Evolutionary conservation across 2,888 invertebrate genomes (phyloP).

Genomic region (Dascillus cervinus): DNA sequence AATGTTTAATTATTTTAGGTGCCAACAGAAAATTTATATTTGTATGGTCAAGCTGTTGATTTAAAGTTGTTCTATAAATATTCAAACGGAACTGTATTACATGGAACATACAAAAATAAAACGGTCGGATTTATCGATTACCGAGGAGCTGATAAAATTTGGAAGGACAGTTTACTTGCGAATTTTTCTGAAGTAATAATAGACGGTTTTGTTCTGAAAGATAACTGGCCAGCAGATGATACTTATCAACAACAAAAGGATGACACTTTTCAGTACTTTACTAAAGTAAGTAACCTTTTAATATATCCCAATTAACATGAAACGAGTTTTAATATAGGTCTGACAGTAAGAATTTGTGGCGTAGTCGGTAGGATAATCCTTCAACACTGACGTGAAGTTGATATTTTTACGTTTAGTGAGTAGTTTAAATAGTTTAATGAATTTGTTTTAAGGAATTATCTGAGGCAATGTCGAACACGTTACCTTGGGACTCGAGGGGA

Average conservation of each 20-base stretch:
- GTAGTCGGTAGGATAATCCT: too few species aligned
- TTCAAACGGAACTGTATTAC: conserved; percentile 16
- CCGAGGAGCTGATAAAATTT: conserved; percentile 11
- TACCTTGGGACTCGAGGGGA: conserved; percentile 46
- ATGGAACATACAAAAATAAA: conserved; percentile 27
- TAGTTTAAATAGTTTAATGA: too few species aligned
- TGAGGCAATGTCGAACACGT: conserved; percentile 45
- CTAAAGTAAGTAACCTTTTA: conserved; percentile 42
- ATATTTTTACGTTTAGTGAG: too few species aligned
- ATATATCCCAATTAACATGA: too few species aligned
- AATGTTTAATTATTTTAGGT: conserved; percentile 7
- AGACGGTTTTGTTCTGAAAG: conserved; percentile 47
- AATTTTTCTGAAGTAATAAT: conserved; percentile 5
- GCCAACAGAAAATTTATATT: conserved; percentile 5
- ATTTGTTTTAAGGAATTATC: too few species aligned
- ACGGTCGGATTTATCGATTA: conserved; percentile 20
- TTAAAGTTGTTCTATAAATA: conserved; percentile 27
- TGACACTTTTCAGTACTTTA: conserved; percentile 45
- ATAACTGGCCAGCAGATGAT: conserved; percentile 49
- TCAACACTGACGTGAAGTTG: too few species aligned
- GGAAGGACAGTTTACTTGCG: conserved; percentile 16
- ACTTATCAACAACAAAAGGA: conserved; percentile 34
- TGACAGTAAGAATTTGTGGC: too few species aligned
- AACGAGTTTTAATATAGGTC: too few species aligned
- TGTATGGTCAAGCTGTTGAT: conserved; percentile 25